A percentile compares a stretch with the other conserved stretches of the same genome.
Conservation (phyloP, 1,140 invertebrate genomes). For the Aphaenogaster floridana region DNA sequence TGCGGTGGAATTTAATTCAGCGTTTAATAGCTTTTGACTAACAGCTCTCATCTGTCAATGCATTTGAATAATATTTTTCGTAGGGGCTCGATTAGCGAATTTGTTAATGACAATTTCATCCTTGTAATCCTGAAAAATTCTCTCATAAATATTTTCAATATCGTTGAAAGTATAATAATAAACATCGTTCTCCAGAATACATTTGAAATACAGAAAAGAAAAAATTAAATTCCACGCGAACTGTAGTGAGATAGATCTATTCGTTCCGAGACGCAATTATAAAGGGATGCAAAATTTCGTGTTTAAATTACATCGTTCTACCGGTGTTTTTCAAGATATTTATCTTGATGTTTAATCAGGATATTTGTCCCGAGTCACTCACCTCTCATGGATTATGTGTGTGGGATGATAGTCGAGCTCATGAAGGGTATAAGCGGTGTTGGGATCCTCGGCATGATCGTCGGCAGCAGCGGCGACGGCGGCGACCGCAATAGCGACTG, state of each 20-base stretch:
- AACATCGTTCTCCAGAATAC: background rate
- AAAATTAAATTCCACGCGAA: background rate
- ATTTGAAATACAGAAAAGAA: background rate
- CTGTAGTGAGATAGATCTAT: background rate
- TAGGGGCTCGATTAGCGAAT: background rate
- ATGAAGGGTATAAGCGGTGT: constrained; percentile 73
- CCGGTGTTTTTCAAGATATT: background rate
- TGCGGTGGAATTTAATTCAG: background rate
- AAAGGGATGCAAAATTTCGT: background rate
- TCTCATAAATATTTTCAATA: background rate
- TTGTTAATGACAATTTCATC: background rate
- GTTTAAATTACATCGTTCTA: background rate
- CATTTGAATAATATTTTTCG: constrained; percentile 2
- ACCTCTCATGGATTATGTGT: constrained; percentile 78
- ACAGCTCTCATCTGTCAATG: background rate
- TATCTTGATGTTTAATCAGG: background rate
- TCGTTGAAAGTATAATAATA: background rate
- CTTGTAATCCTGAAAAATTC: background rate
- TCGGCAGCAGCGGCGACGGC: constrained; percentile 68
- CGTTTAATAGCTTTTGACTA: background rate
- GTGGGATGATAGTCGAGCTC: constrained; percentile 74
- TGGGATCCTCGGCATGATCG: constrained; percentile 69
- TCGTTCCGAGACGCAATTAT: background rate
- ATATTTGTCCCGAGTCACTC: constrained; percentile 34
- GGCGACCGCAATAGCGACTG: constrained; percentile 71